A percentile compares a stretch with the other conserved stretches of the same genome.
phyloP scores from a whole-genome alignment of 1,140 invertebrate genomes.

The Trichomalopsis sarcophagae region DNA sequence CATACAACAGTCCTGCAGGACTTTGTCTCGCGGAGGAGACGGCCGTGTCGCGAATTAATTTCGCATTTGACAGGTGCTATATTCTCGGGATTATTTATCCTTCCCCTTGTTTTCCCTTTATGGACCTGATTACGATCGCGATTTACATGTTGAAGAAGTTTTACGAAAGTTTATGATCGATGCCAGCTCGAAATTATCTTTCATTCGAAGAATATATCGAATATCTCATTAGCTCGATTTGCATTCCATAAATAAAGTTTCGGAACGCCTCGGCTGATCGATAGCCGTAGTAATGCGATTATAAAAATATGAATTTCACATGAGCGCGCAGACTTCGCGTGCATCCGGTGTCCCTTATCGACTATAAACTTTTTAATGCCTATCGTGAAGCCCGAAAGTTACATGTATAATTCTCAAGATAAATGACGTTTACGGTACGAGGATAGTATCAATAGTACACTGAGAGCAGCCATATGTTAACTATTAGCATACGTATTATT shows the following conservation, averaged over 20 bases:
- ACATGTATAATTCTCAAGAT: background rate
- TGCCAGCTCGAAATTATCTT: too few species aligned
- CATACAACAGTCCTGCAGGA: background rate
- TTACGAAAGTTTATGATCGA: too few species aligned
- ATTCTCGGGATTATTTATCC: background rate
- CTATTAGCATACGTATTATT: too few species aligned
- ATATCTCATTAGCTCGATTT: background rate
- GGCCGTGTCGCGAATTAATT: slow-evolving; percentile 37
- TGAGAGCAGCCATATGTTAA: too few species aligned
- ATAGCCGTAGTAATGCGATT: background rate
- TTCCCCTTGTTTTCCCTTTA: background rate
- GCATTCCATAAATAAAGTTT: background rate
- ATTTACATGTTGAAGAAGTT: too few species aligned
- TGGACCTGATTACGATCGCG: too few species aligned
- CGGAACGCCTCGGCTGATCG: background rate
- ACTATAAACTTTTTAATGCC: background rate
- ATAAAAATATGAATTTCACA: background rate
- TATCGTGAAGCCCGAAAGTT: background rate
- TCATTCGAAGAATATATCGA: background rate
- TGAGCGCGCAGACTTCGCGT: background rate
- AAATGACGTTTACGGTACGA: background rate
- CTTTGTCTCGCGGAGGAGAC: background rate
- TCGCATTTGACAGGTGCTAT: slow-evolving; percentile 18
- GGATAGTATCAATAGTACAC: background rate
- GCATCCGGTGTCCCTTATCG: background rate